Percentiles rank a stretch among this genome's conserved stretches.
These are phyloP conservation scores for Oreotragus oreotragus DNA, from an alignment of 2,113 vertebrate genomes.

Conservation along the genomic window DNA sequence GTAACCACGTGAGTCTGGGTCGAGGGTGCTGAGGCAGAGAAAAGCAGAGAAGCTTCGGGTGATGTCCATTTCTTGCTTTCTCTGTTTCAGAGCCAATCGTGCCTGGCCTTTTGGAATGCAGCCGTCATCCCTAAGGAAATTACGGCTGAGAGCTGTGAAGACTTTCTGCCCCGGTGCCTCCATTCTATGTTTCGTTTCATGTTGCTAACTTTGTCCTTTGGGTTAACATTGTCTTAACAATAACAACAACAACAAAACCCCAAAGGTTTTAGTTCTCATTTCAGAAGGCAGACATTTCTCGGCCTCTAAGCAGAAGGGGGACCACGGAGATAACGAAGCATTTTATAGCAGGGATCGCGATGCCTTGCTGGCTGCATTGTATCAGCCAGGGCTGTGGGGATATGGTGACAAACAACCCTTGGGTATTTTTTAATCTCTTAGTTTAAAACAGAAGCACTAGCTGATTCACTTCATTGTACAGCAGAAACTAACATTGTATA, in stretches of 20 bases:
- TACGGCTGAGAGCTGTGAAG: background rate
- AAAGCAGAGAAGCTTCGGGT: background rate
- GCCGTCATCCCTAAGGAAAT: background rate
- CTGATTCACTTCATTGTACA: background rate
- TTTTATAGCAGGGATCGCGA: accelerated
- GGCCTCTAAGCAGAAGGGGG: background rate
- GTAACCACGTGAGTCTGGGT: accelerated
- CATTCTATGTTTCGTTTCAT: background rate
- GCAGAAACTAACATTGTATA: background rate
- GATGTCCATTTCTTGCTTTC: background rate
- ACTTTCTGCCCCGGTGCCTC: background rate
- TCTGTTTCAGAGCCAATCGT: background rate
- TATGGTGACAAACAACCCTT: background rate
- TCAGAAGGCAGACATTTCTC: background rate
- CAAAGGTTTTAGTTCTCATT: background rate
- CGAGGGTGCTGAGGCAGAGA: background rate
- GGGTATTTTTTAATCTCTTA: background rate
- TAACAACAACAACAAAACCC: background rate
- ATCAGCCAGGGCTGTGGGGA: background rate
- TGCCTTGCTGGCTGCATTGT: background rate
- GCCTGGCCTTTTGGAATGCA: background rate
- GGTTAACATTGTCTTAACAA: background rate
- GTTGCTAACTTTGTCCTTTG: background rate
- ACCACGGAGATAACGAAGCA: background rate
- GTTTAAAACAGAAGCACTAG: background rate